Conservation (phyloP, 2,888 invertebrate genomes). For the Drosophila antonietae region DNA sequence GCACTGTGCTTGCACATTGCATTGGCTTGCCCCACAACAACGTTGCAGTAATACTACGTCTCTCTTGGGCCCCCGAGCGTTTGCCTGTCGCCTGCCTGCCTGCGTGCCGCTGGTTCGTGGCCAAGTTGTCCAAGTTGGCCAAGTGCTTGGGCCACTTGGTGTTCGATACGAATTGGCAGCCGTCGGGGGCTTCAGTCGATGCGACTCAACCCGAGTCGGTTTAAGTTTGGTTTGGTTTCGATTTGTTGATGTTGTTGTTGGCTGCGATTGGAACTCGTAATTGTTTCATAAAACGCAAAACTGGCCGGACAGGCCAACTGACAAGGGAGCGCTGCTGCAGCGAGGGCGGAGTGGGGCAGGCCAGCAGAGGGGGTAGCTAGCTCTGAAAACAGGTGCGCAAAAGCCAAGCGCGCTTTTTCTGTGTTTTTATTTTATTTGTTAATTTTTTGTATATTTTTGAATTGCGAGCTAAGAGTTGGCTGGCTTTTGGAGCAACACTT, state of each 20-base stretch:
- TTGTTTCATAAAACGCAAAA: constrained; percentile 76
- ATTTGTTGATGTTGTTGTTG: constrained; percentile 42
- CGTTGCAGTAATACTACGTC: constrained; percentile 39
- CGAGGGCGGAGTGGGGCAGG: neutral
- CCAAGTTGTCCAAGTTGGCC: constrained; percentile 45
- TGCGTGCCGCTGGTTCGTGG: constrained; percentile 26
- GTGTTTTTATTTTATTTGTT: constrained; percentile 35
- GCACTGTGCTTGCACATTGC: constrained; percentile 7
- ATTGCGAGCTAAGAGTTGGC: constrained; percentile 35
- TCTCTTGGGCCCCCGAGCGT: constrained; percentile 26
- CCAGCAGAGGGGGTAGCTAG: neutral
- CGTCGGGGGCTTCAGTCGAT: constrained; percentile 28
- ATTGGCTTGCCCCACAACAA: constrained; percentile 29
- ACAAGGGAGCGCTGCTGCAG: neutral
- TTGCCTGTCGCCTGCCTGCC: too few species aligned
- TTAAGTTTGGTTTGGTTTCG: constrained; percentile 18
- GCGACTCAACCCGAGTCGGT: constrained; percentile 22
- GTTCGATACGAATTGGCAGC: constrained; percentile 53
- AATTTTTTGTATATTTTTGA: constrained; percentile 35
- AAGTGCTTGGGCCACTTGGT: constrained; percentile 59
- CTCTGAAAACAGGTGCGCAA: constrained; percentile 68
- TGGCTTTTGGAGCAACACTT: constrained; percentile 64
- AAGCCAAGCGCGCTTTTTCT: constrained; percentile 56
- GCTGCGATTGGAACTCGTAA: constrained; percentile 61
- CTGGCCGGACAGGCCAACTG: constrained; percentile 50